Base-by-base conservation (phyloP, 2,888 invertebrate genomes). In the Schizaphis graminum region DNA sequence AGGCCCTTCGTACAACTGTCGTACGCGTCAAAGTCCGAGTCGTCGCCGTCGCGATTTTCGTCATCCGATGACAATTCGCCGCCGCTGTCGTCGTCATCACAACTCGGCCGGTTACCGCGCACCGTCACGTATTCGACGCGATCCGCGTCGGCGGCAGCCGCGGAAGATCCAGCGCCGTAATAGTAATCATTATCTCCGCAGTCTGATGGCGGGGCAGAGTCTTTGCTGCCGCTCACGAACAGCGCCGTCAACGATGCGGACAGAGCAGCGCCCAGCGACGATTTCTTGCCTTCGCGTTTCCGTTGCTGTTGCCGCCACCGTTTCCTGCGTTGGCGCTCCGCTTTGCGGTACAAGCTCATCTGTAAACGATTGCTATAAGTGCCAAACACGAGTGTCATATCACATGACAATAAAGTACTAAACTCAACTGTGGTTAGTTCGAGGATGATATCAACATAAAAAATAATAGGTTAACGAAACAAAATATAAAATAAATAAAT, bases 281-380 rank as follows among this genome's bases (percentile, higher is more conserved):
- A 92, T 28, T 67, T 92, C 21, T 92, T 88, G 41, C 92, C 92
- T 2, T 26, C 7, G 1, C 67, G 88, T 88, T 92, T 88, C 11
- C 49, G 92, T 24, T 91, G 56, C 84, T 84, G 53, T 28, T 49
- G 84, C 11, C 24, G 21, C 35, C 53, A 24, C 3, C 47, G 92
- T 4, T 67, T 88, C 11, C 49, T 67, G 0, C 88, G 88, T 53
- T 53, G 67, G 2, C 92, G 88, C 88, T 92, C 88, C 0, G 88
- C 92, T 2, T 92, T 67, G 0, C 92, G 87, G 53, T 92, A 92
- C n/a, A 88, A 41, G 28, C 92, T 92, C 92, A 92, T 92, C 92
- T 92, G 26, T 0, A 41, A 85, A 91, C n/a, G 57, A n/a, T 28
- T 67, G 26, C 11, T 7, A 77, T 16, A n/a, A 47, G 44, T 86